Percentiles rank a stretch among this genome's conserved stretches.
phyloP scores from a whole-genome alignment of 2,888 invertebrate species.

The Bhutanitis thaidina region DNA sequence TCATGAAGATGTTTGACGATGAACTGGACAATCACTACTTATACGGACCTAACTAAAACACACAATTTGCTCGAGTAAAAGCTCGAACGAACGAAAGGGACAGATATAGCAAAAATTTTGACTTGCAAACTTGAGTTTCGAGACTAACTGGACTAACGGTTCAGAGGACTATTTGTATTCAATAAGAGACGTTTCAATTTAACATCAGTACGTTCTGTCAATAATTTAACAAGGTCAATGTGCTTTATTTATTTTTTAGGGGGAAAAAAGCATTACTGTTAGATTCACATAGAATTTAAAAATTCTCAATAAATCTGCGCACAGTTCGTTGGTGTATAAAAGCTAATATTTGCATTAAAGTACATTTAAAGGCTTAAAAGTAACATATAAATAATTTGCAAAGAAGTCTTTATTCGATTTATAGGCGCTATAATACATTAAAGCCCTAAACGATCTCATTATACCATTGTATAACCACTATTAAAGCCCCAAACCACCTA shows the following conservation, averaged over 20 bases:
- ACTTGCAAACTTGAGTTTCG: neutral
- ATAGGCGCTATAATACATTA: neutral
- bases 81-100: neutral
- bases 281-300: no score
- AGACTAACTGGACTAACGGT: neutral
- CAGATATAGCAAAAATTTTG: neutral
- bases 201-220: neutral
- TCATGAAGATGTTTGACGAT: no score
- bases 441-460: neutral
- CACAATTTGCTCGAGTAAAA: no score
- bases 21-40: no score
- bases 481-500: neutral
- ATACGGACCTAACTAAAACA: no score
- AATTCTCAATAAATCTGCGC: no score
- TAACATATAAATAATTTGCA: no score
- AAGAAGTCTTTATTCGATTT: neutral
- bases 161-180: slow-evolving; percentile 3
- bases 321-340: no score
- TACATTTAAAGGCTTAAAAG: no score
- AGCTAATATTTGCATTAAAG: no score
- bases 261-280: no score
- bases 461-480: neutral
- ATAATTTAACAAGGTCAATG: neutral
- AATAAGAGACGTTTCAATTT: slow-evolving; percentile 6
- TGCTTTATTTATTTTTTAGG: neutral